phyloP scores from a whole-genome alignment of 2,888 invertebrate genomes.

The Ophonus ardosiacus region DNA sequence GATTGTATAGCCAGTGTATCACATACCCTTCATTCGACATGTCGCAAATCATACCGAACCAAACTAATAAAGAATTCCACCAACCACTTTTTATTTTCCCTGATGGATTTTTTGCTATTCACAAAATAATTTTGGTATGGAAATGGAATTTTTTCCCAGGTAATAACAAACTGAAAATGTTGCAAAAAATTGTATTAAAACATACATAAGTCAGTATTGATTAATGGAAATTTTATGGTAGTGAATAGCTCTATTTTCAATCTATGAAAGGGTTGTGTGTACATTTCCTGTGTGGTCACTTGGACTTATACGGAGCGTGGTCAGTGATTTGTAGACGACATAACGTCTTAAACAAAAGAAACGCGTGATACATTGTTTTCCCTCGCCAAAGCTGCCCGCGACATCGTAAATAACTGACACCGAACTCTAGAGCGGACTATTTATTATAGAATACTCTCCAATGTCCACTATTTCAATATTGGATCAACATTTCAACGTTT shows the following conservation, averaged over 20 bases:
- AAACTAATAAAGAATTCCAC: conserved; percentile 53
- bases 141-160: conserved; percentile 47
- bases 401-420: conserved; percentile 39
- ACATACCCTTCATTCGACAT: conserved; percentile 47
- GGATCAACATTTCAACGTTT: neutral
- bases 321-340: conserved; percentile 52
- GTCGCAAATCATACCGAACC: conserved; percentile 53
- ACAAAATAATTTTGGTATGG: conserved; percentile 41
- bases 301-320: neutral
- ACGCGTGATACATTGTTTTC: conserved; percentile 71
- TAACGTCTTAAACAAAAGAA: conserved; percentile 69
- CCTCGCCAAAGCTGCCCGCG: conserved; percentile 9
- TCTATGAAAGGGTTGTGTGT: neutral
- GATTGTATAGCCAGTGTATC: conserved; percentile 37
- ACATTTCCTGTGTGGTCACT: neutral
- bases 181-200: conserved; percentile 17
- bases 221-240: neutral
- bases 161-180: conserved; percentile 14
- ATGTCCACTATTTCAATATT: neutral
- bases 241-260: neutral
- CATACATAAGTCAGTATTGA: neutral
- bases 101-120: conserved; percentile 38
- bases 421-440: neutral
- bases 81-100: conserved; percentile 31
- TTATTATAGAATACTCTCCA: conserved; percentile 15